Percentiles rank a stretch among this genome's conserved stretches.
Evolutionary conservation across 2,113 vertebrate genomes (phyloP).

Genomic region (Pachycephala philippinensis): DNA sequence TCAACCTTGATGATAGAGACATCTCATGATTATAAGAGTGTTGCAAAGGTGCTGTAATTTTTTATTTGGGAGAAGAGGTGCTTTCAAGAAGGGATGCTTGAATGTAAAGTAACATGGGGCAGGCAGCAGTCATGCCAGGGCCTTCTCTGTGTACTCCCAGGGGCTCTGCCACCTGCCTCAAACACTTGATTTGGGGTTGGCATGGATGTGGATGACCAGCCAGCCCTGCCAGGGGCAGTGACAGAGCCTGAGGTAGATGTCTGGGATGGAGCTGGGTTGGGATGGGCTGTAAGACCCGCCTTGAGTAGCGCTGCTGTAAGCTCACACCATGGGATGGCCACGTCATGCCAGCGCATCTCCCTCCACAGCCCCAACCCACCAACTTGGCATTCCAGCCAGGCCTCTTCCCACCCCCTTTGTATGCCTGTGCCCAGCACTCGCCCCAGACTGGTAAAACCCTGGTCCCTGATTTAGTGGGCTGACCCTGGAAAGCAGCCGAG

Average conservation of each 20-base stretch:
- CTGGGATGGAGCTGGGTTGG: background rate
- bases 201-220: background rate
- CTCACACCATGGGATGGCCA: background rate
- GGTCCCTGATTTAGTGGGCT: background rate
- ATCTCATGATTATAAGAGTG: background rate
- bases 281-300: background rate
- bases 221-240: background rate
- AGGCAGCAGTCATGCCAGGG: background rate
- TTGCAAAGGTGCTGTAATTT: background rate
- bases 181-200: rapidly evolving
- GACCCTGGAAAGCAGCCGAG: background rate
- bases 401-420: background rate
- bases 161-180: background rate
- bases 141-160: background rate
- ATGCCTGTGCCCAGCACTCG: background rate
- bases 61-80: background rate
- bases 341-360: rapidly evolving
- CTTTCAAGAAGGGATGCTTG: background rate
- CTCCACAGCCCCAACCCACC: background rate
- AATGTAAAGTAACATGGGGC: rapidly evolving
- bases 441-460: background rate
- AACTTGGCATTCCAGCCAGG: background rate
- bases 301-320: background rate
- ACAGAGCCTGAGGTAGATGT: background rate
- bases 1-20: background rate